Conservation (phyloP, 2,888 invertebrate genomes). For the Dynastes hyllus region DNA sequence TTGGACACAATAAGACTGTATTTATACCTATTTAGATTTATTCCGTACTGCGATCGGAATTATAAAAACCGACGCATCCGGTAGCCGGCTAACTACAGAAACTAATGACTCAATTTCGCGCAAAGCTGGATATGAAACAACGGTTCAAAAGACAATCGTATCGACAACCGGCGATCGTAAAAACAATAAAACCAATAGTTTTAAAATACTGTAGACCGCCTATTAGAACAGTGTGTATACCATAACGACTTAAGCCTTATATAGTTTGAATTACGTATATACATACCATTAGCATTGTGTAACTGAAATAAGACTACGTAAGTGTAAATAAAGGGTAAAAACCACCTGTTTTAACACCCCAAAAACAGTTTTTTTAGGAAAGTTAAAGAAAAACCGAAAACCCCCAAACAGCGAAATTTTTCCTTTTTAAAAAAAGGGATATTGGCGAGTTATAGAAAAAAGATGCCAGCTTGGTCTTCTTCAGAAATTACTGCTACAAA, state of each 20-base stretch:
- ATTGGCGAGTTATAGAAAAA: too few species aligned
- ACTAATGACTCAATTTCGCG: constrained; percentile 33
- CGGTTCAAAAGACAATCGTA: not conserved
- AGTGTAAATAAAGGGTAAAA: too few species aligned
- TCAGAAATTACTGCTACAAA: too few species aligned
- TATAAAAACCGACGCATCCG: constrained; percentile 34
- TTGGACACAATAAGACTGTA: constrained; percentile 9
- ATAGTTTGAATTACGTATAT: not conserved
- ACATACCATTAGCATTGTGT: not conserved
- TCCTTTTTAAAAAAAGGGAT: too few species aligned
- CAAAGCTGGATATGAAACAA: not conserved
- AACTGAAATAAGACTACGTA: too few species aligned
- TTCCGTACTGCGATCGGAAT: constrained; percentile 27
- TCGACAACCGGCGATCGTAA: not conserved
- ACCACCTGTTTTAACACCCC: too few species aligned
- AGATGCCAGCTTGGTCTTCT: too few species aligned
- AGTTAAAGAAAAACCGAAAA: too few species aligned
- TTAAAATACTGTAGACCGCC: not conserved
- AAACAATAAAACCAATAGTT: constrained; percentile 21
- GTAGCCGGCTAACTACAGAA: not conserved
- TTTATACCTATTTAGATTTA: constrained; percentile 34
- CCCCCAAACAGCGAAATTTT: too few species aligned
- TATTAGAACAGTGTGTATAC: not conserved
- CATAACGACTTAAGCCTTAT: not conserved
- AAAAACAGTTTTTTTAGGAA: too few species aligned